phyloP scores from a whole-genome alignment of 1,140 invertebrate genomes.

The Aphelenchoides besseyi region DNA sequence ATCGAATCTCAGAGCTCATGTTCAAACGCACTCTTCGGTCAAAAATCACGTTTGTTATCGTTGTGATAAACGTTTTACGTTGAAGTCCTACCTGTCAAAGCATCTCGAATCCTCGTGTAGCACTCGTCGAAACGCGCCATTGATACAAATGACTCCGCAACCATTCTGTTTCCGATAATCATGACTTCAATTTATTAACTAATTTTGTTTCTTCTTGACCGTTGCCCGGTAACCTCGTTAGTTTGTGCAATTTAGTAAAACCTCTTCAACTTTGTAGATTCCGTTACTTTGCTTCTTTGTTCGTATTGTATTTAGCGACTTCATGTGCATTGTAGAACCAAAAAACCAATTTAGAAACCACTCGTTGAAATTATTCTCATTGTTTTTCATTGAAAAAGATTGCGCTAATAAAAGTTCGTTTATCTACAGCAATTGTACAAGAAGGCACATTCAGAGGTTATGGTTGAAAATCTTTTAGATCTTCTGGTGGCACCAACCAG shows the following conservation, averaged over 20 bases:
- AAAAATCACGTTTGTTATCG: constrained; percentile 89
- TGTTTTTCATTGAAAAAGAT: too few species aligned
- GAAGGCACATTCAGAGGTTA: background rate
- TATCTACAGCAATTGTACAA: too few species aligned
- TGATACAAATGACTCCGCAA: background rate
- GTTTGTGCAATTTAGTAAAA: too few species aligned
- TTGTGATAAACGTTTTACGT: constrained; percentile 91
- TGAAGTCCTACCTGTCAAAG: constrained; percentile 97
- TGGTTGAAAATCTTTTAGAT: background rate
- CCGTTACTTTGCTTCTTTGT: too few species aligned
- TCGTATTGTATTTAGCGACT: too few species aligned
- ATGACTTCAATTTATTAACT: background rate
- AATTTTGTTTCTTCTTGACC: background rate
- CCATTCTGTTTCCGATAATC: background rate
- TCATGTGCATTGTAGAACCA: too few species aligned
- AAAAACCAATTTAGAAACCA: too few species aligned
- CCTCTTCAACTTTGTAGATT: too few species aligned
- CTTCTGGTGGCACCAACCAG: background rate
- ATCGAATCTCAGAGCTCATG: constrained; percentile 91
- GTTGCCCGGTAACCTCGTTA: too few species aligned
- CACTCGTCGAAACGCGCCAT: background rate
- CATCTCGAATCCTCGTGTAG: constrained; percentile 75
- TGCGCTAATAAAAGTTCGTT: too few species aligned
- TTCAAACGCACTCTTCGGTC: constrained; percentile 87
- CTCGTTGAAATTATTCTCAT: too few species aligned